phyloP scores from a whole-genome alignment of 2,888 invertebrate species.

The Ischnus inquisitorius region DNA sequence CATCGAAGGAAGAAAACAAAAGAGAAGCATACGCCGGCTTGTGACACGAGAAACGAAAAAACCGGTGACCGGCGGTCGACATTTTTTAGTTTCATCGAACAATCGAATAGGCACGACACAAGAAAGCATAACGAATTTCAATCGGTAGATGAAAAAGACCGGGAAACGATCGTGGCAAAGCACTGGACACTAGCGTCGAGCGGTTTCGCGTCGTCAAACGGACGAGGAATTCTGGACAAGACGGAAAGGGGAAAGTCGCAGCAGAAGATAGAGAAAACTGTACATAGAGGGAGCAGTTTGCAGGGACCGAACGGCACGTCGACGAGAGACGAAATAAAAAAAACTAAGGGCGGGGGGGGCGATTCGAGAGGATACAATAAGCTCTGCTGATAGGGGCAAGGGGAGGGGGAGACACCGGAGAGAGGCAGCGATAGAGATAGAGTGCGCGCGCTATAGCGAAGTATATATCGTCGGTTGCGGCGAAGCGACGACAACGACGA shows the following conservation, averaged over 20 bases:
- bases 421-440: slow-evolving; percentile 47
- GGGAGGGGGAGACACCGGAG: slow-evolving; percentile 21
- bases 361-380: slow-evolving; percentile 4
- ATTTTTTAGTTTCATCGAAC: background rate
- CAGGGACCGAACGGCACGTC: slow-evolving; percentile 1
- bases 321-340: slow-evolving; percentile 15
- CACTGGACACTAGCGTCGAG: slow-evolving; percentile 67
- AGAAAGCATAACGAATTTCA: slow-evolving; percentile 9
- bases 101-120: background rate
- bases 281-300: background rate
- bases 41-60: slow-evolving; percentile 74
- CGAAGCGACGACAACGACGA: slow-evolving; percentile 37
- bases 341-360: background rate
- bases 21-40: slow-evolving; percentile 74
- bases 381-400: background rate
- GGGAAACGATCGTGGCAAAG: slow-evolving; percentile 63
- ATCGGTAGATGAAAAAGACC: slow-evolving; percentile 68
- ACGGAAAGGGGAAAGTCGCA: background rate
- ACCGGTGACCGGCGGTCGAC: background rate
- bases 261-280: background rate
- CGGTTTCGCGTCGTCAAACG: slow-evolving; percentile 64
- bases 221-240: slow-evolving; percentile 26
- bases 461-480: slow-evolving; percentile 10
- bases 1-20: slow-evolving; percentile 17
- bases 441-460: slow-evolving; percentile 58